Conservation (phyloP, 1,140 invertebrate genomes). For the Trichonephila clavata region DNA sequence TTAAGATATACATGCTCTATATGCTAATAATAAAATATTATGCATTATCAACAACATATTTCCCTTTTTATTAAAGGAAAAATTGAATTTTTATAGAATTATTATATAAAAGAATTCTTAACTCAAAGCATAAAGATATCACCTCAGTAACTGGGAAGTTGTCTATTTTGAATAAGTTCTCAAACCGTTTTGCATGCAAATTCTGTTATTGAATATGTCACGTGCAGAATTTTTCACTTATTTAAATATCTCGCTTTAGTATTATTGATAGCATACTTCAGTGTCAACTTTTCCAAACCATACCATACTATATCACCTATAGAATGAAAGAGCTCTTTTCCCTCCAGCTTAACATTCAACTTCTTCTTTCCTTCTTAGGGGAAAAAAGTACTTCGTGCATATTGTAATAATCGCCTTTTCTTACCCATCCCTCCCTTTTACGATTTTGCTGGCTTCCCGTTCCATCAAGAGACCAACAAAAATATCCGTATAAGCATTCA, state of each 20-base stretch:
- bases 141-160: neutral
- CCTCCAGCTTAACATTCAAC: neutral
- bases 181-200: neutral
- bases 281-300: neutral
- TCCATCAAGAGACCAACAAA: slow-evolving; percentile 45
- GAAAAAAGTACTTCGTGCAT: neutral
- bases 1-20: no score
- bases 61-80: no score
- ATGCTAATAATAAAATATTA: no score
- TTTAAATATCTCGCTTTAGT: neutral
- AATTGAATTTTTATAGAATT: no score
- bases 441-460: slow-evolving; percentile 41
- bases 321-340: neutral
- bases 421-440: slow-evolving; percentile 29
- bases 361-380: slow-evolving; percentile 1
- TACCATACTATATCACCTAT: neutral
- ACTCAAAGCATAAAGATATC: neutral
- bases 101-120: neutral
- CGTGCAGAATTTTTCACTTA: neutral
- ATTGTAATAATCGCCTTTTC: slow-evolving; percentile 6
- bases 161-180: neutral
- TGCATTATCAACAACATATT: no score
- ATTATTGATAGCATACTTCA: slow-evolving; percentile 1
- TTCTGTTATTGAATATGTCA: neutral
- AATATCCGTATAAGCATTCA: slow-evolving; percentile 63